A percentile compares a stretch with the other conserved stretches of the same genome.
phyloP scores from a whole-genome alignment of 2,113 vertebrate species.

The Psophia crepitans region DNA sequence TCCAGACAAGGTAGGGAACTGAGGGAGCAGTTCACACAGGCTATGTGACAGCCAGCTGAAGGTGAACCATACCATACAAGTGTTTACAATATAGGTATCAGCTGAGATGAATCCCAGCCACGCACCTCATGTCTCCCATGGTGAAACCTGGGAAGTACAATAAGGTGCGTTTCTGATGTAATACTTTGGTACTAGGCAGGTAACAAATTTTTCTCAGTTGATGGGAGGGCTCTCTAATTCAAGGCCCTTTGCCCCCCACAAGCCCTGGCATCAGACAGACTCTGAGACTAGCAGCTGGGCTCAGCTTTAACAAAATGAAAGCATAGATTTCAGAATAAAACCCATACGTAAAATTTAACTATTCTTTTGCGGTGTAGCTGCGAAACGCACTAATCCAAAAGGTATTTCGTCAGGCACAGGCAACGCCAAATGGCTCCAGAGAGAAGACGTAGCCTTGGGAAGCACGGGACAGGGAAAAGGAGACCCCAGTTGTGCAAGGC shows the following conservation, averaged over 20 bases:
- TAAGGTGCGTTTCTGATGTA: not conserved
- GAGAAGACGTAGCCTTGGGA: not conserved
- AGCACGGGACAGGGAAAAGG: not conserved
- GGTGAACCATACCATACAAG: not conserved
- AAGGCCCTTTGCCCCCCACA: not conserved
- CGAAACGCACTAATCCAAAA: not conserved
- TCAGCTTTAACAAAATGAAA: not conserved
- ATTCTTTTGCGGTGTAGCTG: not conserved
- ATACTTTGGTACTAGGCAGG: not conserved
- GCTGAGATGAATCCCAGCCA: not conserved
- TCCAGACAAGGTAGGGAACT: not conserved
- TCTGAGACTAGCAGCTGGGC: not conserved
- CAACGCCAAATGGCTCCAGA: not conserved
- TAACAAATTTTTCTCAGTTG: not conserved
- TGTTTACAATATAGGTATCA: not conserved
- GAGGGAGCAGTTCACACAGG: not conserved
- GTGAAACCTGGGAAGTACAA: not conserved
- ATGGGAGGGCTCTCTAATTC: not conserved
- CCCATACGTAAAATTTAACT: not conserved
- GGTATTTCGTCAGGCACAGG: not conserved
- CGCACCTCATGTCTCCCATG: accelerated
- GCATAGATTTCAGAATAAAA: not conserved
- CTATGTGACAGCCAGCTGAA: not conserved
- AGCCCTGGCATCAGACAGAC: not conserved
- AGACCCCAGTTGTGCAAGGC: not conserved